Percentiles rank a stretch among this genome's conserved stretches.
Conservation (phyloP, 2,888 invertebrate species). For the Nematopogon swammerdamellus region DNA sequence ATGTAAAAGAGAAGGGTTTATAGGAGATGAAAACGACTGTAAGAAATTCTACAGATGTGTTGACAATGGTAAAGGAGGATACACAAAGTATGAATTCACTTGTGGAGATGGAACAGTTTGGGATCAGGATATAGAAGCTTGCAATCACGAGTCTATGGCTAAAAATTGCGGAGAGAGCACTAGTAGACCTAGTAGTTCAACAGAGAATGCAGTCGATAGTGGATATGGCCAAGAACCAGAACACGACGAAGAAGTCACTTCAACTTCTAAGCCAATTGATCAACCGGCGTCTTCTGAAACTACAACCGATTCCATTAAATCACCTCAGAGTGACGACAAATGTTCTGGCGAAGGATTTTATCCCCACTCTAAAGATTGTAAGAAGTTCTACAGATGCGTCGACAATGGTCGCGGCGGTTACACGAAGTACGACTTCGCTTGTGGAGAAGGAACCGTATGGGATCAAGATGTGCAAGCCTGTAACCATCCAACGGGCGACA, state of each 20-base stretch:
- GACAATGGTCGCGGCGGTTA: conserved; percentile 40
- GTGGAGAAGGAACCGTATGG: conserved; percentile 68
- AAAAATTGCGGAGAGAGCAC: conserved; percentile 18
- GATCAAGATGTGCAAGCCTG: conserved; percentile 61
- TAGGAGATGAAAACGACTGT: conserved; percentile 39
- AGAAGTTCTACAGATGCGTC: conserved; percentile 72
- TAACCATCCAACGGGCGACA: conserved; percentile 42
- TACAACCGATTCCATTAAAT: conserved; percentile 11
- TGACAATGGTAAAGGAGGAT: conserved; percentile 35
- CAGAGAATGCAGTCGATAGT: conserved; percentile 15
- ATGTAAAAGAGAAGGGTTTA: conserved; percentile 47
- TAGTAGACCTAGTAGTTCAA: conserved; percentile 9
- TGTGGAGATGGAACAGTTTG: conserved; percentile 60
- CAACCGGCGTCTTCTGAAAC: conserved; percentile 11
- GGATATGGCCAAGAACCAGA: conserved; percentile 3
- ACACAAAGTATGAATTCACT: conserved; percentile 49
- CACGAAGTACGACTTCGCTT: conserved; percentile 58
- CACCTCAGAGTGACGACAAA: conserved; percentile 8
- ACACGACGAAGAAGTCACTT: conserved; percentile 6
- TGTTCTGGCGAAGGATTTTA: conserved; percentile 68
- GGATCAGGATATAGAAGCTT: conserved; percentile 48
- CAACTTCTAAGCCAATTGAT: conserved; percentile 1
- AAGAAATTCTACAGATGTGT: conserved; percentile 50
- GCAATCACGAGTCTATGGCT: conserved; percentile 53
- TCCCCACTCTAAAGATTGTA: conserved; percentile 64